Percentiles rank a stretch among this genome's conserved stretches.
phyloP scores from a whole-genome alignment of 2,888 invertebrate genomes.

The Drosophila multiciliata region DNA sequence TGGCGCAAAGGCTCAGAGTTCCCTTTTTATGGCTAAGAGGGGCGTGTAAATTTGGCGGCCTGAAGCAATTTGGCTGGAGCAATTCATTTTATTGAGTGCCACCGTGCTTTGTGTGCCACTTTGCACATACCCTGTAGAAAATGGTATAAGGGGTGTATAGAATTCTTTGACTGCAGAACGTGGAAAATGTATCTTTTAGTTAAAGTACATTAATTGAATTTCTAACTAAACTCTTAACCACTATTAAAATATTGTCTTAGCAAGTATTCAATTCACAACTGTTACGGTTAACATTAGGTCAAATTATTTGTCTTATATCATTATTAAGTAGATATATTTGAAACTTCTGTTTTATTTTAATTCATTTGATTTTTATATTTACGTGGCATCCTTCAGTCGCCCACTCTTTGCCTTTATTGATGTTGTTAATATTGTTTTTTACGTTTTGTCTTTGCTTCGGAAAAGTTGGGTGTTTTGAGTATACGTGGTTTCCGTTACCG shows the following conservation, averaged over 20 bases:
- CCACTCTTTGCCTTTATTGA: background rate
- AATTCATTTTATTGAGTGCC: constrained; percentile 49
- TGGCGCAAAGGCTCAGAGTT: constrained; percentile 25
- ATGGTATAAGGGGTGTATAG: background rate
- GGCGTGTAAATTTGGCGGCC: background rate
- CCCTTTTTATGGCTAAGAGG: constrained; percentile 35
- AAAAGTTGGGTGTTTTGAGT: constrained; percentile 48
- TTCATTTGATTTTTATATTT: background rate
- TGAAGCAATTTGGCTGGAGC: constrained; percentile 16
- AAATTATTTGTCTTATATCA: background rate
- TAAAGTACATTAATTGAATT: background rate
- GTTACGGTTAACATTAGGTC: accelerated
- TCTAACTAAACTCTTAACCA: background rate
- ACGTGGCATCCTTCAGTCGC: constrained; percentile 7
- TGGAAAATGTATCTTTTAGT: background rate
- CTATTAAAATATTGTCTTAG: no score
- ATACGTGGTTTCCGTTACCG: constrained; percentile 51
- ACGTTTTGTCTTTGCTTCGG: constrained; percentile 17
- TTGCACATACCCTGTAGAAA: constrained; percentile 23
- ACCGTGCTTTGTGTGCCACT: constrained; percentile 6
- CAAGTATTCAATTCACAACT: no score
- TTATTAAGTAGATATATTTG: background rate
- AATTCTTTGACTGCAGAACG: no score
- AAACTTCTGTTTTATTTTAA: background rate
- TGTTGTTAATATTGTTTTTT: constrained; percentile 29